phyloP scores from a whole-genome alignment of 2,113 vertebrate genomes.

The Cathartes aura region DNA sequence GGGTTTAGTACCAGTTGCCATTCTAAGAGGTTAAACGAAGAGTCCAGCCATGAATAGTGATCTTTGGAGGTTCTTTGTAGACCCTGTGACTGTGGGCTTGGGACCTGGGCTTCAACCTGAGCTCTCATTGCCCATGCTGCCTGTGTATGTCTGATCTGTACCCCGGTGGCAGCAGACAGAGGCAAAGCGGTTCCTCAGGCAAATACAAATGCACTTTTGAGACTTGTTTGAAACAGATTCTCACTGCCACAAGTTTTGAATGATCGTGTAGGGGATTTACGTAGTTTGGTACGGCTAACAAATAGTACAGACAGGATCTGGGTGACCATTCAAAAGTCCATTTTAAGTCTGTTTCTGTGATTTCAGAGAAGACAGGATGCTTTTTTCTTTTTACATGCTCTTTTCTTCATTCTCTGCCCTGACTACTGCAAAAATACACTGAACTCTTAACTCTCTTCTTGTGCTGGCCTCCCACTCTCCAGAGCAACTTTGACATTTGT shows the following conservation, averaged over 20 bases:
- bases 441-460: not conserved
- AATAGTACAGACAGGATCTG: not conserved
- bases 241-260: not conserved
- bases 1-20: not conserved
- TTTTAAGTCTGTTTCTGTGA: not conserved
- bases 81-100: not conserved
- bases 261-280: not conserved
- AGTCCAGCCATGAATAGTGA: not conserved
- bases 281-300: not conserved
- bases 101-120: not conserved
- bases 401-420: not conserved
- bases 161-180: not conserved
- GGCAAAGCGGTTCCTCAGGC: not conserved
- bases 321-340: not conserved
- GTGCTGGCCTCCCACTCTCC: not conserved
- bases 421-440: not conserved
- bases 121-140: not conserved
- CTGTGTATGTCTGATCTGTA: not conserved
- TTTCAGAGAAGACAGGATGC: not conserved
- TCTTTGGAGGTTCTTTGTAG: not conserved
- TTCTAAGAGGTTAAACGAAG: not conserved
- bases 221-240: not conserved
- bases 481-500: not conserved
- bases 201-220: not conserved
- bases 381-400: not conserved